Base-by-base conservation (phyloP, 2,113 vertebrate genomes). In the Tenrec ecaudatus region DNA sequence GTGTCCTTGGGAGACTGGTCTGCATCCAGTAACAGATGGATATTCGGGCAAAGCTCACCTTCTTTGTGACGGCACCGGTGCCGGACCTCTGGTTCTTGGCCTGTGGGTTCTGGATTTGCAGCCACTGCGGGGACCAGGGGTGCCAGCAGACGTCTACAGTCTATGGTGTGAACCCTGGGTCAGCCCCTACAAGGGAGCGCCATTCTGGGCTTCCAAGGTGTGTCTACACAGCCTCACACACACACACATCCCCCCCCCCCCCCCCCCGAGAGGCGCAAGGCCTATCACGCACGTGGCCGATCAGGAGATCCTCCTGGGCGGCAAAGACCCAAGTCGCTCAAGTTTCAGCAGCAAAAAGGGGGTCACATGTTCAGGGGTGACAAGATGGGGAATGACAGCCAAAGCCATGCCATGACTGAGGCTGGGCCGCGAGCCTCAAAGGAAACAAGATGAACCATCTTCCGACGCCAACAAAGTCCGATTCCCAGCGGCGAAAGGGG, bases 251-350 rank as follows among this genome's bases (percentile, higher is more conserved):
- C 64, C 19, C 71, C 38, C 82, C 53, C 16, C 81, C 17, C 23
- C 33, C 0, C 2, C 64, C 76, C 10, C 15, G 29, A 11, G 15
- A 60, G 81, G 90, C 14, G 8, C 43, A 47, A 47, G 43, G 43
- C 43, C 0, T 11, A 2, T 29, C 73, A 1, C 58, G 33, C 2
- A 3, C 10, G 14, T 8, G 19, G 82, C 38, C 89, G 33, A 2
- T 92, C 86, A 92, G 43, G 88, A 90, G 95, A 95, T 93, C 85
- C 89, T 75, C 57, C 83, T 2, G 53, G 47, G 62, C 60, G 62
- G 57, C 36, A 71, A 25, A 93, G 73, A 91, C 85, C 93, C 75
- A 75, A 94, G 93, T 36, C 20, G 40, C 87, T 64, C 53, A 68
- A 77, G 82, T 80, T 47, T 17, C 71, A 89, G 83, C 15, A 60